phyloP scores from a whole-genome alignment of 1,140 invertebrate species.

The Teleogryllus occipitalis region DNA sequence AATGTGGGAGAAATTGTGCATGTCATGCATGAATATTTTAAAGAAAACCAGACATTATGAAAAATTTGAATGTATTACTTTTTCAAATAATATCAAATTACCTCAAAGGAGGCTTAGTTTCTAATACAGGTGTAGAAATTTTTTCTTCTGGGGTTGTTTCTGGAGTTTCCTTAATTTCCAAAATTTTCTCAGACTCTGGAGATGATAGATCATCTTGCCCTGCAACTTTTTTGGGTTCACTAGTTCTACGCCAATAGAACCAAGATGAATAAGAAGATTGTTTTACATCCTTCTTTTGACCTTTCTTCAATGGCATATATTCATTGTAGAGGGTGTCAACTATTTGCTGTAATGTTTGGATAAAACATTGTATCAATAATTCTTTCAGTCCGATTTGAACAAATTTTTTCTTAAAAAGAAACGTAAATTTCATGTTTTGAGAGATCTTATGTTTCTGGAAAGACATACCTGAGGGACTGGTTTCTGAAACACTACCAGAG shows the following conservation, averaged over 20 bases:
- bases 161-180: constrained; percentile 5
- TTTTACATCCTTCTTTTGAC: constrained; percentile 10
- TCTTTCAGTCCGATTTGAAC: too few relatives aligned
- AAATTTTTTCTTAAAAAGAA: too few relatives aligned
- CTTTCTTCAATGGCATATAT: constrained; percentile 43
- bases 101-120: too few relatives aligned
- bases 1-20: too few relatives aligned
- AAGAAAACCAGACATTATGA: too few relatives aligned
- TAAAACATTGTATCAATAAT: constrained; percentile 11
- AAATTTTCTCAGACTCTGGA: constrained; percentile 12
- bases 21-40: too few relatives aligned
- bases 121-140: not conserved
- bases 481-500: constrained; percentile 72
- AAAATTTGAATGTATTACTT: too few relatives aligned
- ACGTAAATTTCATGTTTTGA: too few relatives aligned
- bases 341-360: constrained; percentile 30
- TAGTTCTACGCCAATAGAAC: constrained; percentile 61
- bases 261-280: constrained; percentile 45
- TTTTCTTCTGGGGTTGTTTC: not conserved
- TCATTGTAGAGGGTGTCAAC: constrained; percentile 36
- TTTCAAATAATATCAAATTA: too few relatives aligned
- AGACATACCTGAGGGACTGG: constrained; percentile 56
- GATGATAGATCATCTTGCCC: constrained; percentile 6
- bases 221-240: constrained; percentile 7
- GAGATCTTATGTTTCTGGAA: constrained; percentile 15